phyloP scores from a whole-genome alignment of 2,113 vertebrate species.

The Tiliqua scincoides region DNA sequence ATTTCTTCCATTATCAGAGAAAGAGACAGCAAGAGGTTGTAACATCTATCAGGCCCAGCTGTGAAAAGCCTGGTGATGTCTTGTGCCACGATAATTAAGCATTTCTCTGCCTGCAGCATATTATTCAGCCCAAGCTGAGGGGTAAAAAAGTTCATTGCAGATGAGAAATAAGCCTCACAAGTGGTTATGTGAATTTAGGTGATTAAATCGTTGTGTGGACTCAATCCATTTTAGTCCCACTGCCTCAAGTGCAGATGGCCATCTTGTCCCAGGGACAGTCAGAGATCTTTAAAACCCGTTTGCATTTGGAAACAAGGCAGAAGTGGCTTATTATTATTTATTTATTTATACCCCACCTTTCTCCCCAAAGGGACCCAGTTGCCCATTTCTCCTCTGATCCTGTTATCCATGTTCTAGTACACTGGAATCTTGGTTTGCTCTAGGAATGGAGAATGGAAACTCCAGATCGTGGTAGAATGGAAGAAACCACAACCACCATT shows the following conservation, averaged over 20 bases:
- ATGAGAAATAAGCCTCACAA: not conserved
- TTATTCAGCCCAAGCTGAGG: not conserved
- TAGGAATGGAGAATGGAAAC: not conserved
- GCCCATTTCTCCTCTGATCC: not conserved
- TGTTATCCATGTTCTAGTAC: not conserved
- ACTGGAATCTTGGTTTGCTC: not conserved
- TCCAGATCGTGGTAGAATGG: not conserved
- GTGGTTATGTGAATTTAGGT: not conserved
- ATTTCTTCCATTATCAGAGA: not conserved
- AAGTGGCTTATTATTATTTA: not conserved
- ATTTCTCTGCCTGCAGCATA: not conserved
- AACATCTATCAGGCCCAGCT: conserved; percentile 2
- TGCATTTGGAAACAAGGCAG: not conserved
- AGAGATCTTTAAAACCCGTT: not conserved
- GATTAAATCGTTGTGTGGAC: not conserved
- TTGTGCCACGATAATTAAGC: not conserved
- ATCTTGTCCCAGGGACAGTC: not conserved
- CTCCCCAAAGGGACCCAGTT: too few species aligned
- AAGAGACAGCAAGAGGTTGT: not conserved
- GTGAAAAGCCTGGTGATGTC: not conserved
- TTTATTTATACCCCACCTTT: too few species aligned
- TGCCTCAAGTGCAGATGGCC: not conserved
- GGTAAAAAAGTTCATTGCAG: not conserved
- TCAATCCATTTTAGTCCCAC: not conserved
- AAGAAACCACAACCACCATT: not conserved